Evolutionary conservation across 2,888 invertebrate genomes (phyloP), one percentile per base, ranked within the genome.

Genomic region (Epinotia ramella): DNA sequence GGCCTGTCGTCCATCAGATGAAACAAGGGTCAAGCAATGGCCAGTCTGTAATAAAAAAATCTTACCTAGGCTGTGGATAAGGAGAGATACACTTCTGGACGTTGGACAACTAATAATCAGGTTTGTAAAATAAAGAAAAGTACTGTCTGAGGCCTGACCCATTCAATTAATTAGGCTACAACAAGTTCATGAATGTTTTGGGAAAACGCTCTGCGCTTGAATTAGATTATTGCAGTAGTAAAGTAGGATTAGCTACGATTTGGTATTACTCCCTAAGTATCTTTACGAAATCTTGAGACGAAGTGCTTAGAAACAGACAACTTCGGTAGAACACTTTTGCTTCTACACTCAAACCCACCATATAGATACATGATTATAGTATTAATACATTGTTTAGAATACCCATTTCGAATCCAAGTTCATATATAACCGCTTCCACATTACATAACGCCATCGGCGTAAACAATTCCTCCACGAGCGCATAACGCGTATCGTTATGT

Each of bases 401-500:
- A 5, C 2, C 16, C 53, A n/a, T n/a, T 53, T 53, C n/a, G 5
- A 57, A 3, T 9, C 20, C 2, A 44, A 44, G 44, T 68, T 24
- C 9, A 68, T 57, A 57, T 6, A 68, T 57, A 57, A 33, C 9
- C 9, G 16, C 59, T 69, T n/a, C 33, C 24, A 62, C 33, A 60
- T 69, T 69, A 46, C 60, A 60, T 59, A 60, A 60, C 16, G 57
- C 6, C 16, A 44, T 46, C 60, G 24, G 44, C 28, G 66, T 59
- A 46, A 69, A 69, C 69, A 60, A 69, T 69, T 5, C 28, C 46
- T 69, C 24, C 69, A 46, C 69, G 60, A 20, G 68, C 69, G 46
- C 59, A 46, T 33, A 62, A 60, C 46, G 69, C 60, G 69, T 69
- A 69, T 75, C 70, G 46, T 66, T 75, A 74, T 70, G 59, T 75